Percentiles rank a stretch among this genome's conserved stretches.
Evolutionary conservation across 1,140 invertebrate genomes (phyloP).

Genomic region (Chionoecetes opilio): DNA sequence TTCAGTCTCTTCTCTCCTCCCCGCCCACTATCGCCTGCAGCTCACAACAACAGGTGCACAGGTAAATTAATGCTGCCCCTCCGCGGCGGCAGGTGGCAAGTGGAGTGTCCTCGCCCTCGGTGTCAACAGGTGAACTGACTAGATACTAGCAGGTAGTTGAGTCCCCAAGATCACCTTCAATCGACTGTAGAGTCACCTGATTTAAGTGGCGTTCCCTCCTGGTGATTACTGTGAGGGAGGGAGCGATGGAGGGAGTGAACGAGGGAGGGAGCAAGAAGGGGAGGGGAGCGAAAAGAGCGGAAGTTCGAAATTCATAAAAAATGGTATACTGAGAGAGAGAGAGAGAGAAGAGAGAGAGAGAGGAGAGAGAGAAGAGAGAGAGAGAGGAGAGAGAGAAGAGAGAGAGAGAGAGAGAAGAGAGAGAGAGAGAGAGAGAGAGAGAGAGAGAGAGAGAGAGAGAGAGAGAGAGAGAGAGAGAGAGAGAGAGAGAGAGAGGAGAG

Average conservation of each 20-base stretch:
- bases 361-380: neutral
- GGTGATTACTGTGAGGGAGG: conserved; percentile 28
- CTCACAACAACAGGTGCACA: neutral
- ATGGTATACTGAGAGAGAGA: conserved; percentile 8
- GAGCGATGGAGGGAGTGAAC: neutral
- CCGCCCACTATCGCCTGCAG: neutral
- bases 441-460: neutral
- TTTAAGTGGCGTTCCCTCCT: neutral
- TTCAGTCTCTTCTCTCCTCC: neutral
- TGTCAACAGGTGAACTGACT: conserved; percentile 28
- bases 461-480: neutral
- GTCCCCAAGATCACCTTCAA: neutral
- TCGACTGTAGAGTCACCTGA: neutral
- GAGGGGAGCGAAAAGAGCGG: neutral
- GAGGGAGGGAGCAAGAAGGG: neutral
- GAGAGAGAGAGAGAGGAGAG: neutral
- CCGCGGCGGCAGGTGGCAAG: neutral
- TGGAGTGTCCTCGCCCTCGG: neutral
- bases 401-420: neutral
- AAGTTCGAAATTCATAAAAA: neutral
- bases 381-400: neutral
- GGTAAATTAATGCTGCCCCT: neutral
- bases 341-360: conserved; percentile 11
- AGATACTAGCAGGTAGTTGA: neutral
- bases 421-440: neutral